These are phyloP conservation scores for Troides aeacus DNA, from an alignment of 2,888 invertebrate species.

Conservation along the genomic window DNA sequence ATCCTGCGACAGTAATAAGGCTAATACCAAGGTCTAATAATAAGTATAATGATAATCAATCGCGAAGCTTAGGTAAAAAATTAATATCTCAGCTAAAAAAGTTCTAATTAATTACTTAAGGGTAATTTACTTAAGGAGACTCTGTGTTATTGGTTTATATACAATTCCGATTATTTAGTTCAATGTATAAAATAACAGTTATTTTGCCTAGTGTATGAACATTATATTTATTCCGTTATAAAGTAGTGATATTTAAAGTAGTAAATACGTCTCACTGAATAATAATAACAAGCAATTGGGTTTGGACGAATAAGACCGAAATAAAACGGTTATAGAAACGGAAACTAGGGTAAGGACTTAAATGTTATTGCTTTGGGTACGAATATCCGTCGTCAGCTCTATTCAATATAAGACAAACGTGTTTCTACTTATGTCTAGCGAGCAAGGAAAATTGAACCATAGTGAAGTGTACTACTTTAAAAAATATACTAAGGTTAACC, in stretches of 20 bases:
- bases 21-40: no score
- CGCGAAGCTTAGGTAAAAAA: no score
- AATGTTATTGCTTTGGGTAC: slow-evolving; percentile 5
- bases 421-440: background rate
- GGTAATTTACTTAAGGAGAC: no score
- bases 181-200: background rate
- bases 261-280: background rate
- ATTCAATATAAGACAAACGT: slow-evolving; percentile 1
- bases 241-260: background rate
- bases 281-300: slow-evolving; percentile 1
- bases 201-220: background rate
- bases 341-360: slow-evolving; percentile 5
- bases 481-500: background rate
- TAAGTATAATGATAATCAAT: no score
- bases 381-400: slow-evolving; percentile 1
- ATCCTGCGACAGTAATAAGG: no score
- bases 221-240: background rate
- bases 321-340: slow-evolving; percentile 6
- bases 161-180: background rate
- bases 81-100: no score
- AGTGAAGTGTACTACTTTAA: background rate
- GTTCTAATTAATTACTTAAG: no score
- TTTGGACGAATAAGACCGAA: slow-evolving; percentile 1
- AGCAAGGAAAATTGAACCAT: background rate
- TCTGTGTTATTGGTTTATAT: background rate